Base-by-base conservation (phyloP, 2,797 vertebrate genomes). In the Loriculus beryllinus region DNA sequence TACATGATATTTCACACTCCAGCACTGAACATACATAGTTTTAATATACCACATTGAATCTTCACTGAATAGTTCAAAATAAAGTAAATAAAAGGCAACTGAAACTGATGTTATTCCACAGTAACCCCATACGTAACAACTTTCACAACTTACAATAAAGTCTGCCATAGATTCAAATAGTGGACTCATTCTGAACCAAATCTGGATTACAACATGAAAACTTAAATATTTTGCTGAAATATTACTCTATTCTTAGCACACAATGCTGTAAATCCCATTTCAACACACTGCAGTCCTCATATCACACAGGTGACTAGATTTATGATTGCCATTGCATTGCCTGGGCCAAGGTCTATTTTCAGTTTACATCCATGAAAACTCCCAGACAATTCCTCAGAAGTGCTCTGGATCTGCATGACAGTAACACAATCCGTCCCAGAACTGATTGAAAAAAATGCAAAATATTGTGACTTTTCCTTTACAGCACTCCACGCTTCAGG, bases 391-490 rank as follows among this genome's bases (percentile, higher is more conserved):
- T 87, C 75, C 33, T 86, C 70, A 70, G 12, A 94, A 92, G 88
- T 80, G 59, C 76, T 84, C 77, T 87, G 60, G 57, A 90, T 79
- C 49, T 84, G 48, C 3, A 5, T 12, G 23, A 78, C 29, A 70
- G 82, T 86, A 91, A 95, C 63, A 72, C 40, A 93, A 62, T 71
- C 77, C 59, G 52, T 54, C 59, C 37, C 75, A 91, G 63, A 90
- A 92, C n/a, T 0, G 0, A 81, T 31, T 39, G 20, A 88, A 69
- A 77, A 85, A 29, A 74, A 54, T 47, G 82, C 21, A 83, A 78
- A 88, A 69, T 88, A 91, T 57, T 79, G 67, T 68, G 21, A 86
- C 43, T 77, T 88, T 88, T 81, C 60, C 89, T 94, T 92, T 75
- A 82, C 29, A 72, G 13, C 35, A 48, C 49, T 86, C 67, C 63